phyloP scores from a whole-genome alignment of 2,797 vertebrate species.

The Meriones psammophilus region DNA sequence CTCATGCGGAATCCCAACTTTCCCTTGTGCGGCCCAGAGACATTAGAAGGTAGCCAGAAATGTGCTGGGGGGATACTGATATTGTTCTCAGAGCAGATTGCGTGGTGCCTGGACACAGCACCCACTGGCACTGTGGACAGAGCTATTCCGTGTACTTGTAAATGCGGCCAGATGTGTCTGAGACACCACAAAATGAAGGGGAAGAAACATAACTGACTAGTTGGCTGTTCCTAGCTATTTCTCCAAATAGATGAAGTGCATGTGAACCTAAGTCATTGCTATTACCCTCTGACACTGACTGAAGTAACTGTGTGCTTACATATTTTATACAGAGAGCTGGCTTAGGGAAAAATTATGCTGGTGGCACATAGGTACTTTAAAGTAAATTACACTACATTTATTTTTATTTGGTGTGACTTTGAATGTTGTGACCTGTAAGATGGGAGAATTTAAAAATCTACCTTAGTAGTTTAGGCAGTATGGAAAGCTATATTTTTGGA shows the following conservation, averaged over 20 bases:
- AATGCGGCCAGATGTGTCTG: neutral
- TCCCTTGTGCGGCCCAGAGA: neutral
- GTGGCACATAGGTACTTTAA: neutral
- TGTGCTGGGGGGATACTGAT: neutral
- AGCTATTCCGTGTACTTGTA: neutral
- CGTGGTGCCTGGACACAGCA: neutral
- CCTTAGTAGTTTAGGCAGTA: neutral
- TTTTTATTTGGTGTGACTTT: constrained; percentile 1
- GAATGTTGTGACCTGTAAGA: neutral
- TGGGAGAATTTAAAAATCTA: neutral
- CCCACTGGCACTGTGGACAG: neutral
- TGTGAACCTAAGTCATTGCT: neutral
- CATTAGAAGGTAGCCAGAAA: neutral
- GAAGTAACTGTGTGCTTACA: neutral
- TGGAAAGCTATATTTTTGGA: neutral
- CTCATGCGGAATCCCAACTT: neutral
- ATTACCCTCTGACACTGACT: neutral
- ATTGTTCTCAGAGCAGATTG: neutral
- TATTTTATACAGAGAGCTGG: neutral
- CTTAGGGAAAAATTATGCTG: constrained; percentile 19
- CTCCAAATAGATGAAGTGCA: neutral
- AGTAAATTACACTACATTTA: constrained; percentile 3
- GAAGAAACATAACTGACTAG: neutral
- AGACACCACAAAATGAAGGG: neutral
- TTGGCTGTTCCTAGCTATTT: neutral